phyloP scores from a whole-genome alignment of 2,797 vertebrate genomes.

The Lutjanus campechanus region DNA sequence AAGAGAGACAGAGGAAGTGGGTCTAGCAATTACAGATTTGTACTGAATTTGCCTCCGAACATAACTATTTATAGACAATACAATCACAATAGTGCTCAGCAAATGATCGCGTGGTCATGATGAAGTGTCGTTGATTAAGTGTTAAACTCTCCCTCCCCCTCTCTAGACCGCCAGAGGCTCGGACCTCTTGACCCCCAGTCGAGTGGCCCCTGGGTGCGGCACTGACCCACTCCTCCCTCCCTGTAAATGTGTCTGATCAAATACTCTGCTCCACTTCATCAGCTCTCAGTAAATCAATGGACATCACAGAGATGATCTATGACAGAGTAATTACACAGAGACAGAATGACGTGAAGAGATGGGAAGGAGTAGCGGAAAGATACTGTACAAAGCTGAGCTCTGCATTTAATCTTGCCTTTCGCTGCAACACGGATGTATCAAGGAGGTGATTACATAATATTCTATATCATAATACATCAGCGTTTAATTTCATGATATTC shows the following conservation, averaged over 20 bases:
- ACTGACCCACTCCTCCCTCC: constrained; percentile 17
- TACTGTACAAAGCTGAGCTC: constrained; percentile 4
- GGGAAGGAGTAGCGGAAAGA: constrained; percentile 10
- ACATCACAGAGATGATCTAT: constrained; percentile 71
- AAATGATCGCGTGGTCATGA: constrained; percentile 1
- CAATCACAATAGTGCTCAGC: not conserved
- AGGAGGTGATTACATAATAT: not conserved
- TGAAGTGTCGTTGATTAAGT: constrained; percentile 20
- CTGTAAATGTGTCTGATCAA: constrained; percentile 63
- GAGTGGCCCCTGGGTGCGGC: constrained; percentile 48
- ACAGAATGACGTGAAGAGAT: constrained; percentile 25
- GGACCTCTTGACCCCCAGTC: constrained; percentile 44
- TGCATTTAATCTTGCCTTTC: not conserved
- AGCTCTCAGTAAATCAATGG: constrained; percentile 77
- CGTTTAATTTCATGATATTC: not conserved
- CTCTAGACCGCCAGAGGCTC: constrained; percentile 14
- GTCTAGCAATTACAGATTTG: no score
- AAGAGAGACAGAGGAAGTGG: no score
- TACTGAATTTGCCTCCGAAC: no score
- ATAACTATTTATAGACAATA: not conserved
- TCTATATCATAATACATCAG: not conserved
- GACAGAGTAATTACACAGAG: constrained; percentile 71
- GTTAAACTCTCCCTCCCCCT: constrained; percentile 2
- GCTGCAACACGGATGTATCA: not conserved
- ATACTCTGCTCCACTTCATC: constrained; percentile 80